Evolutionary conservation across 1,140 invertebrate genomes (phyloP).

Genomic region (Battus philenor): DNA sequence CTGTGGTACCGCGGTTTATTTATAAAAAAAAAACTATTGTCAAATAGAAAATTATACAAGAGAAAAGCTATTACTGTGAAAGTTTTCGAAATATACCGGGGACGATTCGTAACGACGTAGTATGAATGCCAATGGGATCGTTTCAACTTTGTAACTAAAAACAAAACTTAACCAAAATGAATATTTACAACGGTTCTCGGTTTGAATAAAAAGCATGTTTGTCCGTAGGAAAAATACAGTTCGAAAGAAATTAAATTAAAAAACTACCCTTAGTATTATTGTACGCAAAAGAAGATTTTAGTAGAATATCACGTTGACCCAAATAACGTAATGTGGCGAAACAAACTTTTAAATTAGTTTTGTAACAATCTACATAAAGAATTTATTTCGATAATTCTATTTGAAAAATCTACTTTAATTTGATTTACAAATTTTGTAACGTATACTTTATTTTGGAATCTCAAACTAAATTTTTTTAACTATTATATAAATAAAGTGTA

Average conservation of each 20-base stretch:
- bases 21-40: constrained; percentile 9
- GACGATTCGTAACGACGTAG: constrained; percentile 26
- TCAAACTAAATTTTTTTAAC: too few species aligned
- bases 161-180: constrained; percentile 33
- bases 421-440: too few species aligned
- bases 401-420: too few species aligned
- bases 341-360: constrained; percentile 4
- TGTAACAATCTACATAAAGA: background rate
- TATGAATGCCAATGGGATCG: constrained; percentile 34
- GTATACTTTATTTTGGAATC: too few species aligned
- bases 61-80: constrained; percentile 7
- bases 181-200: constrained; percentile 38
- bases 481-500: too few species aligned
- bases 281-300: background rate
- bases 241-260: constrained; percentile 4
- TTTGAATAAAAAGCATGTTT: constrained; percentile 32
- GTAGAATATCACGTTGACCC: constrained; percentile 1
- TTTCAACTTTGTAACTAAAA: constrained; percentile 36
- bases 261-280: too few species aligned
- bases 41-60: constrained; percentile 10
- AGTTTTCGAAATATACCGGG: constrained; percentile 14
- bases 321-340: constrained; percentile 5
- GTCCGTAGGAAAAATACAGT: background rate
- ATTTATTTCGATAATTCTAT: too few species aligned
- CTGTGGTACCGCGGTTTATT: too few species aligned